Evolutionary conservation across 2,113 vertebrate genomes (phyloP), one percentile per base, ranked within the genome.

Genomic region (Noturus placidus): DNA sequence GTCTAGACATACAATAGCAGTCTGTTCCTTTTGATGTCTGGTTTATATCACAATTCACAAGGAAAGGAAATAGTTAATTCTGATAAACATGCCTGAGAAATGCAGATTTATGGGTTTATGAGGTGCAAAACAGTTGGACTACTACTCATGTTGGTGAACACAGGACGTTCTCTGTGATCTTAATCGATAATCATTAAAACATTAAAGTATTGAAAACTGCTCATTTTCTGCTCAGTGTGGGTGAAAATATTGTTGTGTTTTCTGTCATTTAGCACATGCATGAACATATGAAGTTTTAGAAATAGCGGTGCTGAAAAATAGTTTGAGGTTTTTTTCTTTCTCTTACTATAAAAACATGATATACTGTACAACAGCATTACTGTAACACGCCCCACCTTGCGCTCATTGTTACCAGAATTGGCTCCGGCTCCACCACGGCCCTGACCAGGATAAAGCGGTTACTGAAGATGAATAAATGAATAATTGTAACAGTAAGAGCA

Each of bases 21-120:
- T 92, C 91, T 92, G 93, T 93, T 93, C 89, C 93, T 94, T 94
- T 92, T 90, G 91, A 92, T 89, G 87, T 88, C 79, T 78, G 65
- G 19, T 83, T 87, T 42, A 86, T 82, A 87, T 85, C 79, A 91
- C 89, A n/a, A 83, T 88, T 54, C 80, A 35, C 83, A 13, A 4
- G 38, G 25, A 87, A 65, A 83, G 74, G 57, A 91, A 82, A 80
- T 38, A 5, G 83, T 93, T 93, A 91, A 94, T 93, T 90, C 81
- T 83, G 84, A 89, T 86, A 88, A 88, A 90, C 56, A 8, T 35
- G 42, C 79, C 35, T 50, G 57, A 56, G 57, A 91, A 54, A 78
- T 30, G 5, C 35, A 65, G 9, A 20, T 87, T 83, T 86, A 86
- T 86, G 79, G 19, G 72, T 90, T 90, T 85, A 87, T 88, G 80